Conservation (phyloP, 35 echinoderm and acorn worm species). For the Ophioderma brevispina region DNA sequence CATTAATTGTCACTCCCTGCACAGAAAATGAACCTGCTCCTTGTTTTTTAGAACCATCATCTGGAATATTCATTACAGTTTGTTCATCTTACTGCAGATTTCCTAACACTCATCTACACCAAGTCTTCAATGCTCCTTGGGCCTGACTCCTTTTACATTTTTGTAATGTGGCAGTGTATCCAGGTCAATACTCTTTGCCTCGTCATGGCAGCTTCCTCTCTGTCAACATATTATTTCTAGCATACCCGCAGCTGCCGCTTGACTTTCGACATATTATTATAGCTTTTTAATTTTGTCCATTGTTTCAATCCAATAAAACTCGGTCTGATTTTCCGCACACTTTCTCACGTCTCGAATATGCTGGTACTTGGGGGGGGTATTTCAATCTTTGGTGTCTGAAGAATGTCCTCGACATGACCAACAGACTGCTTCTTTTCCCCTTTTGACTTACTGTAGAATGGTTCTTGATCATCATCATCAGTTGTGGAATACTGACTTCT, state of each 20-base stretch:
- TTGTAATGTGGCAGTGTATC: no score
- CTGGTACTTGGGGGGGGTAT: background rate
- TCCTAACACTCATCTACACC: no score
- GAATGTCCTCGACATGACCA: background rate
- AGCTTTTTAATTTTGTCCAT: background rate
- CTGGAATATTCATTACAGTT: no score
- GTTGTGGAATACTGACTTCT: background rate
- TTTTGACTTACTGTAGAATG: background rate
- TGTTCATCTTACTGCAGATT: no score
- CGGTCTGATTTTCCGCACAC: background rate
- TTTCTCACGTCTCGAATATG: background rate
- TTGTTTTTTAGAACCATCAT: no score
- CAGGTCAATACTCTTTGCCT: background rate
- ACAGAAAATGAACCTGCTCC: no score
- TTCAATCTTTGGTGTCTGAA: background rate
- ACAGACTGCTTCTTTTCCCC: no score
- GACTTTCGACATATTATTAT: background rate
- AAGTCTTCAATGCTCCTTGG: no score
- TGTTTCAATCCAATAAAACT: constrained; percentile 14
- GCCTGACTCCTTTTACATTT: no score
- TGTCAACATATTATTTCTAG: constrained; percentile 1
- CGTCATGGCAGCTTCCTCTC: background rate
- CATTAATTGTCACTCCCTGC: no score
- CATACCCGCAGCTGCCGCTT: background rate
- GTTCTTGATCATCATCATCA: background rate